phyloP scores from a whole-genome alignment of 2,888 invertebrate genomes.

The Lordiphosa fenestrarum region DNA sequence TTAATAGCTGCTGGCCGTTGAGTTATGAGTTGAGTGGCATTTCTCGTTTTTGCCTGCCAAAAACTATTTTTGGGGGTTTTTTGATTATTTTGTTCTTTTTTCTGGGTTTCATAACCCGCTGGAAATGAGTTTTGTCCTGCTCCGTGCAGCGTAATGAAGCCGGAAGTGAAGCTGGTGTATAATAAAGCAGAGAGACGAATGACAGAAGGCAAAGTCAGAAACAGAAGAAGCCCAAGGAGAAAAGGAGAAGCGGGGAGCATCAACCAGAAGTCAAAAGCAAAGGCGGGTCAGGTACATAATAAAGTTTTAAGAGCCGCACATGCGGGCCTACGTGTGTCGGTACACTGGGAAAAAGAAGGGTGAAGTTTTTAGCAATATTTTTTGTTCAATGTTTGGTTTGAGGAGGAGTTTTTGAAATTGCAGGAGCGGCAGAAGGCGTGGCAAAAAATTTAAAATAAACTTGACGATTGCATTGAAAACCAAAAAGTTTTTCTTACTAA shows the following conservation, averaged over 20 bases:
- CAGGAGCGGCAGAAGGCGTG: too few relatives aligned
- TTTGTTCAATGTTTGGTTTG: too few relatives aligned
- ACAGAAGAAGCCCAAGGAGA: too few relatives aligned
- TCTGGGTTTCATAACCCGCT: slow-evolving; percentile 20
- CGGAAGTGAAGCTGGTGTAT: slow-evolving; percentile 55
- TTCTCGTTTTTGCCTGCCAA: slow-evolving; percentile 12
- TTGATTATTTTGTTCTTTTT: not conserved
- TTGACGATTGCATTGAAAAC: too few relatives aligned
- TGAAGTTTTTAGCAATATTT: too few relatives aligned
- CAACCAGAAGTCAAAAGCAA: slow-evolving; percentile 1
- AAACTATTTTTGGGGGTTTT: slow-evolving; percentile 36
- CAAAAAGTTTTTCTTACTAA: too few relatives aligned
- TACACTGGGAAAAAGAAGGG: not conserved
- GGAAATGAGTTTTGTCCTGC: slow-evolving; percentile 5
- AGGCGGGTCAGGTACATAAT: slow-evolving; percentile 31
- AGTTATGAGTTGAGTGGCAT: slow-evolving; percentile 29
- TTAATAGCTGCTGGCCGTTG: slow-evolving; percentile 57
- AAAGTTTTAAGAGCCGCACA: slow-evolving; percentile 42
- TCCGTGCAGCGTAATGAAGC: slow-evolving; percentile 48
- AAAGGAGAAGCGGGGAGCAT: slow-evolving; percentile 5
- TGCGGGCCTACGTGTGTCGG: slow-evolving; percentile 34
- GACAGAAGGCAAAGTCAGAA: slow-evolving; percentile 22
- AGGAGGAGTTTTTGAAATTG: too few relatives aligned
- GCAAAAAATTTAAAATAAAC: too few relatives aligned
- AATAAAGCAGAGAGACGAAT: slow-evolving; percentile 29